Conservation (phyloP, 92 coral and sea anemone species). For the Actinernus sp. region DNA sequence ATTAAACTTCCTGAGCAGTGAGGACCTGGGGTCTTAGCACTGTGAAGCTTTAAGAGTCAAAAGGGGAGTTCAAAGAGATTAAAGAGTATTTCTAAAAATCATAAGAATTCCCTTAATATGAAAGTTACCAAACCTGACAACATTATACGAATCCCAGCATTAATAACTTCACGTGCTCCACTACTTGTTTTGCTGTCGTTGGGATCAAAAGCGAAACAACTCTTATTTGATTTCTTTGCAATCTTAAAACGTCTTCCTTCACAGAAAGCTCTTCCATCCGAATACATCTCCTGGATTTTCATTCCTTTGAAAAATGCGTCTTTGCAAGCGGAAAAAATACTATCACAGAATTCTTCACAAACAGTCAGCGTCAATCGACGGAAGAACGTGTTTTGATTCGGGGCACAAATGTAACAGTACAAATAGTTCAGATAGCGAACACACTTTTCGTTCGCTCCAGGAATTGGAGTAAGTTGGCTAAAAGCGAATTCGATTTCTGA, state of each 20-base stretch:
- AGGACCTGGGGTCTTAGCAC: too few species aligned
- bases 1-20: too few species aligned
- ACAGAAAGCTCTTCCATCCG: conserved; percentile 82
- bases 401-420: conserved; percentile 97
- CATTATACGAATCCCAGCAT: background rate
- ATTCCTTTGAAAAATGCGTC: conserved; percentile 78
- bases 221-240: conserved; percentile 38
- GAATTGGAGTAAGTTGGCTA: conserved; percentile 71
- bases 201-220: conserved; percentile 72
- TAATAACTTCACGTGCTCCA: conserved; percentile 1
- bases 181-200: conserved; percentile 14
- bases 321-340: conserved; percentile 75
- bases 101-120: too few species aligned
- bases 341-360: conserved; percentile 91
- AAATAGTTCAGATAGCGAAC: conserved; percentile 69
- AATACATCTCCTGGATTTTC: conserved; percentile 52
- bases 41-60: too few species aligned
- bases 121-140: conserved; percentile 34
- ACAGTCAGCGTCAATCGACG: conserved; percentile 76
- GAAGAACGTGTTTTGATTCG: conserved; percentile 92
- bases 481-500: conserved; percentile 86
- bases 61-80: too few species aligned
- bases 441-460: conserved; percentile 74
- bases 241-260: conserved; percentile 76
- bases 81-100: too few species aligned